Evolutionary conservation across 2,113 vertebrate genomes (phyloP).

Genomic region (Penelope pileata): DNA sequence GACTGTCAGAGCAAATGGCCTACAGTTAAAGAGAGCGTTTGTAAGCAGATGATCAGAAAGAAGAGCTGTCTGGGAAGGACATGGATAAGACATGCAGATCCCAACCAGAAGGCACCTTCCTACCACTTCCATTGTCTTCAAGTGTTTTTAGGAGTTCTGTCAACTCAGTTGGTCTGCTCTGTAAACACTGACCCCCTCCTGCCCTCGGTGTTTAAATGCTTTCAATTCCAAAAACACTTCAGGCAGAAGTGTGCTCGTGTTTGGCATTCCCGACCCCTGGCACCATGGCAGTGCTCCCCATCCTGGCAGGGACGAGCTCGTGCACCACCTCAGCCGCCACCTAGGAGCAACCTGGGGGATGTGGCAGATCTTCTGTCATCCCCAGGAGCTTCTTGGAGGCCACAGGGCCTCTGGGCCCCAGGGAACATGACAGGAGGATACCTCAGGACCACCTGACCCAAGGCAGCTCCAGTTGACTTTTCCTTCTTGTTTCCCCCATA

Average conservation of each 20-base stretch:
- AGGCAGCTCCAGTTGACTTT: background rate
- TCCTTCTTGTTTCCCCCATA: background rate
- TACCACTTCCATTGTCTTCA: background rate
- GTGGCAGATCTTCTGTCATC: background rate
- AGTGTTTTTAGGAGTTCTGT: background rate
- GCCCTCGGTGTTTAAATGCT: background rate
- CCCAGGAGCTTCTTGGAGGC: background rate
- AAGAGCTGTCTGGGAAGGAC: background rate
- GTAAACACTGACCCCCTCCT: background rate
- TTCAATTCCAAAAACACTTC: background rate
- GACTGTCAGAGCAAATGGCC: background rate
- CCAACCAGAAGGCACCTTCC: background rate
- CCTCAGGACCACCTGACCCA: background rate
- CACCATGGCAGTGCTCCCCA: background rate
- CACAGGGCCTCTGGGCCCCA: background rate
- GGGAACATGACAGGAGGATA: background rate
- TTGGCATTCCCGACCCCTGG: background rate
- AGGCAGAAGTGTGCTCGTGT: accelerated
- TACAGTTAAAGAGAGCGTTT: background rate
- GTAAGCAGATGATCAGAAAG: background rate
- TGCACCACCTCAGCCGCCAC: background rate
- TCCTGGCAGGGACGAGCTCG: background rate
- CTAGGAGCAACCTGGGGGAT: background rate
- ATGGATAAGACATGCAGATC: background rate
- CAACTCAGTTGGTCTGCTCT: background rate